A percentile compares a stretch with the other conserved stretches of the same genome.
Evolutionary conservation across 2,113 vertebrate species (phyloP).

Genomic region (Cariama cristata): DNA sequence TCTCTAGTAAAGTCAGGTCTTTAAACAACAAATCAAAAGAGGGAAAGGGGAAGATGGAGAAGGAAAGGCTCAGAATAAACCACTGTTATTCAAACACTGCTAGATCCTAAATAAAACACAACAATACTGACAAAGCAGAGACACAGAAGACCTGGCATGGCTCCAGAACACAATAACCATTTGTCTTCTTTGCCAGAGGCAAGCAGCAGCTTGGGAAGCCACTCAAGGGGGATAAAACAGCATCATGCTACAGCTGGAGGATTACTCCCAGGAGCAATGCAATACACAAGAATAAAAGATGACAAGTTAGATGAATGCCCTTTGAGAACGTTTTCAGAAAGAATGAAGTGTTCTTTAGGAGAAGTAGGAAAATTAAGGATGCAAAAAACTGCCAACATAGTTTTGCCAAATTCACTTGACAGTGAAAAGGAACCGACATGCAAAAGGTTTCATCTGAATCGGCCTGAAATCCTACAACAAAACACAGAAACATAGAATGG

Average conservation of each 20-base stretch:
- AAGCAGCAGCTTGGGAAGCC: conserved; percentile 53
- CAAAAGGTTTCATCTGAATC: neutral
- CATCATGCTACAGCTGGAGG: neutral
- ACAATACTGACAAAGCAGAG: conserved; percentile 22
- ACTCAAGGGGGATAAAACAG: neutral
- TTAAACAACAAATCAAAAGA: neutral
- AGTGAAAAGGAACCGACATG: neutral
- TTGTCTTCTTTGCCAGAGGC: conserved; percentile 48
- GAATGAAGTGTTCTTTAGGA: neutral
- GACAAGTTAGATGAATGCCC: conserved; percentile 12
- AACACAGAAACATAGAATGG: no score
- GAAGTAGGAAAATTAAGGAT: neutral
- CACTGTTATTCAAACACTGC: neutral
- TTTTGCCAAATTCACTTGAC: neutral
- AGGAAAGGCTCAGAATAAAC: conserved; percentile 10
- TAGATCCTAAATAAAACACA: conserved; percentile 33
- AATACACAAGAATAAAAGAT: conserved; percentile 18
- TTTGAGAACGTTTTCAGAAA: conserved; percentile 12
- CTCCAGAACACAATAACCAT: conserved; percentile 43
- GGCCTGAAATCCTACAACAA: neutral
- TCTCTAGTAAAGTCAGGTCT: neutral
- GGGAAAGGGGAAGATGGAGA: neutral
- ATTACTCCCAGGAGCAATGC: neutral
- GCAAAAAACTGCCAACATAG: neutral
- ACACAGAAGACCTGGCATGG: neutral